phyloP scores from a whole-genome alignment of 2,888 invertebrate species.

The Caenorhabditis sp. region DNA sequence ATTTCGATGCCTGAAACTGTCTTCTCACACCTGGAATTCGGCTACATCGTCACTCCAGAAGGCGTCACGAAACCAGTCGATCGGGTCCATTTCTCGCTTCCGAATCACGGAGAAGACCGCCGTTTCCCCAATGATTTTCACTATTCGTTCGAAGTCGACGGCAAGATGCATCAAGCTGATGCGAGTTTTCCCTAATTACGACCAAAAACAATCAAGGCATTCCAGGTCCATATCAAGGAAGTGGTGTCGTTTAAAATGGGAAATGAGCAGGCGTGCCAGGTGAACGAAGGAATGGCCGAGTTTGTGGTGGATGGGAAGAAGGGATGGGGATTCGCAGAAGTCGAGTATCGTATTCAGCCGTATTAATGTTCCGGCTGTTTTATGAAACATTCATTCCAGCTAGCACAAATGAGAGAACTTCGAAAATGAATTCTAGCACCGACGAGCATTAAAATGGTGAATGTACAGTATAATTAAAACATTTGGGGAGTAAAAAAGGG shows the following conservation, averaged over 20 bases:
- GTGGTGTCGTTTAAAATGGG: constrained; percentile 79
- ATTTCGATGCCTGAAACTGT: constrained; percentile 89
- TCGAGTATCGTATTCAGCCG: constrained; percentile 85
- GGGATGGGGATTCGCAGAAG: constrained; percentile 88
- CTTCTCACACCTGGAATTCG: constrained; percentile 86
- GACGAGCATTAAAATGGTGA: constrained; percentile 9
- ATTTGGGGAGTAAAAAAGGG: background rate
- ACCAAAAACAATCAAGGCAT: no score
- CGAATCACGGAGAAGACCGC: constrained; percentile 77
- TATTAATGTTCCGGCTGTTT: constrained; percentile 65
- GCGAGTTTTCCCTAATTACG: no score
- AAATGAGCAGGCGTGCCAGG: constrained; percentile 72
- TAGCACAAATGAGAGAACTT: constrained; percentile 1
- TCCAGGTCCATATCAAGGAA: constrained; percentile 68
- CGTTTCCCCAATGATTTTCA: constrained; percentile 76
- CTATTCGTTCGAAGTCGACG: constrained; percentile 76
- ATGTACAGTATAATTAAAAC: constrained; percentile 11
- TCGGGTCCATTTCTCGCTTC: constrained; percentile 73
- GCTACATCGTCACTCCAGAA: constrained; percentile 83
- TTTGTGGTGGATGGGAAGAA: constrained; percentile 86
- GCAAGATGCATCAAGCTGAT: constrained; percentile 66
- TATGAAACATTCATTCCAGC: constrained; percentile 25
- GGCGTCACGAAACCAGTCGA: constrained; percentile 74
- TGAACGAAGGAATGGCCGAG: constrained; percentile 85
- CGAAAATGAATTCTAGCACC: constrained; percentile 11